Base-by-base conservation (phyloP, 2,888 invertebrate species). In the Sminthurides aquaticus region DNA sequence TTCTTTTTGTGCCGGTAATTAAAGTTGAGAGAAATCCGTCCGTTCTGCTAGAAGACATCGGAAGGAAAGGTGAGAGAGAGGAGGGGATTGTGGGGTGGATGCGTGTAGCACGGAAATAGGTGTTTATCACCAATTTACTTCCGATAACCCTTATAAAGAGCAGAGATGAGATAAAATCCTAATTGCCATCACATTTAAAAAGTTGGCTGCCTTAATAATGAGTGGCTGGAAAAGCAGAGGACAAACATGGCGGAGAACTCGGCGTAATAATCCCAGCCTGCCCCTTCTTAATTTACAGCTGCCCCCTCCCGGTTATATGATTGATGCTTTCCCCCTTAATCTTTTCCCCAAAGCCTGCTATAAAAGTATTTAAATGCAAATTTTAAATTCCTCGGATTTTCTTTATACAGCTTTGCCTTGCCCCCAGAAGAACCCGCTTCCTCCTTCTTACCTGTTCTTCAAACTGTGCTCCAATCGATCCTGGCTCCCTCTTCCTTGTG, bases 51-150 rank as follows among this genome's bases (percentile, higher is more conserved):
- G n/a, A n/a, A n/a, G n/a, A n/a, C n/a, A n/a, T n/a, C n/a, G n/a
- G n/a, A n/a, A n/a, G n/a, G n/a, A n/a, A n/a, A n/a, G n/a, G n/a
- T n/a, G n/a, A n/a, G n/a, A n/a, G n/a, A n/a, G n/a, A n/a, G n/a
- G n/a, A n/a, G n/a, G n/a, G n/a, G n/a, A n/a, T n/a, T n/a, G n/a
- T n/a, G n/a, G n/a, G n/a, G n/a, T n/a, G 5, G 43, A 52, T 52
- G 52, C 52, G 52, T 52, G 52, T 52, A 15, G 22, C 52, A 52
- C 52, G 52, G 52, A 52, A 52, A 52, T 20, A 52, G 52, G 52
- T 52, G 52, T 52, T 52, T 52, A 52, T 52, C 22, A 20, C 52
- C 52, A 52, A 52, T 15, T 52, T 52, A 52, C 52, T 52, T 22
- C 18, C 18, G 22, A 52, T 20, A 52, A 22, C 52, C 20, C 52